These are phyloP conservation scores for Thalassaphorura encarpata DNA, from an alignment of 1,140 invertebrate species.

Conservation along the genomic window DNA sequence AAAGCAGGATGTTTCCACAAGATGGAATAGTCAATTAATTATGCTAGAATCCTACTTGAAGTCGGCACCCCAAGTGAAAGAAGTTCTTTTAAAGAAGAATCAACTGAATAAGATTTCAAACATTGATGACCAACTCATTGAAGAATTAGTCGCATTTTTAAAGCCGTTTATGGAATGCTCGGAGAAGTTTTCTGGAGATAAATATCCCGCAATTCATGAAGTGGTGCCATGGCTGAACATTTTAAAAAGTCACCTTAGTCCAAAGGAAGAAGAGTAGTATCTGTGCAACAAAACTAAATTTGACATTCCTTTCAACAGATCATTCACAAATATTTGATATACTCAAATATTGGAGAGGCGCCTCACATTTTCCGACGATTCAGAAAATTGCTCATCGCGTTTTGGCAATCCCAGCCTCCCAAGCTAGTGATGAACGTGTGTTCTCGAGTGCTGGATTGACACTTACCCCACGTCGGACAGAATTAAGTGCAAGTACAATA, in stretches of 20 bases:
- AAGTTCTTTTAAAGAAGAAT: slow-evolving; percentile 1
- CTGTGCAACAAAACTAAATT: neutral
- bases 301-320: neutral
- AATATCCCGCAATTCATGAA: slow-evolving; percentile 3
- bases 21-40: slow-evolving; percentile 13
- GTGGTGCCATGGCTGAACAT: slow-evolving; percentile 1
- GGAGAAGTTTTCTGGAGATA: neutral
- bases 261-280: neutral
- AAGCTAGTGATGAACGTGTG: slow-evolving; percentile 4
- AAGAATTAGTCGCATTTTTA: neutral
- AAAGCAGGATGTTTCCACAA: slow-evolving; percentile 7
- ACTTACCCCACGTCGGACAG: neutral
- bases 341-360: neutral
- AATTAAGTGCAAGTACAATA: neutral
- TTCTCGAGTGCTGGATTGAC: neutral
- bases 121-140: neutral
- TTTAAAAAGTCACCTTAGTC: neutral
- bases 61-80: neutral
- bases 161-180: slow-evolving; percentile 2
- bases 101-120: neutral
- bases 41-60: slow-evolving; percentile 10
- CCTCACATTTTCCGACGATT: neutral
- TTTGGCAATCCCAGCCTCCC: slow-evolving; percentile 1
- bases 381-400: neutral
- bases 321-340: neutral